Conservation (phyloP, 2,888 invertebrate species). For the Melanchra persicariae region DNA sequence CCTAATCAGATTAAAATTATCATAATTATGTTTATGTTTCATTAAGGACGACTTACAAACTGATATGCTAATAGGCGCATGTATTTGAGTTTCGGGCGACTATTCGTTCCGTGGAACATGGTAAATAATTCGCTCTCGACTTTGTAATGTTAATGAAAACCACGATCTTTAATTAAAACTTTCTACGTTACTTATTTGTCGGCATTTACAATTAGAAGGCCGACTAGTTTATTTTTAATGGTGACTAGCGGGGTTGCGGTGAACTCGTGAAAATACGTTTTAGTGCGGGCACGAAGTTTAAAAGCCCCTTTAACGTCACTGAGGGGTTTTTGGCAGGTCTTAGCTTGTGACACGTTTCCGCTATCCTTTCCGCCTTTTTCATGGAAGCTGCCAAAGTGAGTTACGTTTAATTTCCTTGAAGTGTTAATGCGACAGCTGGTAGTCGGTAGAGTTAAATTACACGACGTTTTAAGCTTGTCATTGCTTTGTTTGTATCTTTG, state of each 20-base stretch:
- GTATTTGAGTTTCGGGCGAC: slow-evolving; percentile 25
- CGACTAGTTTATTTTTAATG: slow-evolving; percentile 59
- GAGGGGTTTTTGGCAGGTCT: slow-evolving; percentile 23
- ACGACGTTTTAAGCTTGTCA: not conserved
- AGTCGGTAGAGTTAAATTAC: slow-evolving; percentile 14
- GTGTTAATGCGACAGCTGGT: slow-evolving; percentile 25
- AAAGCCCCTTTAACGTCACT: slow-evolving; percentile 36
- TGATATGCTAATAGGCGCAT: slow-evolving; percentile 38
- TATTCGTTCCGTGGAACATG: slow-evolving; percentile 43
- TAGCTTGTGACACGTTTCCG: slow-evolving; percentile 48
- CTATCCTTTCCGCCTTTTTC: slow-evolving; percentile 33
- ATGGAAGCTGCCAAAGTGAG: slow-evolving; percentile 27
- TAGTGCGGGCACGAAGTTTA: slow-evolving; percentile 28
- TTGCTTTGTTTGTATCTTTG: slow-evolving; percentile 11
- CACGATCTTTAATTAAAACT: slow-evolving; percentile 74
- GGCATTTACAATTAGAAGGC: slow-evolving; percentile 57
- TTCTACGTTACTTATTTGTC: slow-evolving; percentile 62
- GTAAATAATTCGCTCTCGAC: slow-evolving; percentile 60
- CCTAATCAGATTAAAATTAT: slow-evolving; percentile 15
- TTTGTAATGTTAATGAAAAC: slow-evolving; percentile 71
- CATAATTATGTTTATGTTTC: slow-evolving; percentile 48
- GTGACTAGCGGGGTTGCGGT: slow-evolving; percentile 32
- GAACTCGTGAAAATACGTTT: slow-evolving; percentile 50
- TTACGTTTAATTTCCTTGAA: slow-evolving; percentile 41
- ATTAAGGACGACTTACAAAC: slow-evolving; percentile 29